Evolutionary conservation across 2,888 invertebrate genomes (phyloP), one percentile per base, ranked within the genome.

Genomic region (Macrosiphum euphorbiae): DNA sequence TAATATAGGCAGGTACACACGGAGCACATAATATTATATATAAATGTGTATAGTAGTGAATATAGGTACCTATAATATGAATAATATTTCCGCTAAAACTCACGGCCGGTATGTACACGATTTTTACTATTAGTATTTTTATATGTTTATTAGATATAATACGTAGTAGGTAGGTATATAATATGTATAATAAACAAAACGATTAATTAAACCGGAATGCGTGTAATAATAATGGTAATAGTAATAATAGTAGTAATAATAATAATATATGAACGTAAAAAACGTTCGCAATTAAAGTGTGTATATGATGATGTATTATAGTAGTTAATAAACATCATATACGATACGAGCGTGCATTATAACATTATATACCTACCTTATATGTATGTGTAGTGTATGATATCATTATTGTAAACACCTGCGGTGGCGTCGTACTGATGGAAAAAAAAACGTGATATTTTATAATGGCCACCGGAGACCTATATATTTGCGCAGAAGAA

Each of bases 391-490:
- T 1, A 35, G 35, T 35, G 67, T 78, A 78, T 78, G 78, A 78
- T 78, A 78, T 78, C 35, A 78, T 78, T 85, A 85, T 85, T 52
- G 52, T 61, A 89, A 89, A 47, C 61, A 89, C 58, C 89, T 89
- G 89, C 89, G 89, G 89, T 89, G 89, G 61, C 89, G 61, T 55
- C 28, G 26, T n/a, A 28, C 44, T 58, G 50, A 89, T 44, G 61
- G 10, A 16, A 61, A 44, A 88, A 28, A 89, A 44, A 61, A 89
- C 58, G 89, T 61, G 44, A 61, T 61, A 89, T 89, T 78, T 78
- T 41, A 78, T 89, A 61, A 89, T 44, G 58, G 58, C 61, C 61
- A 28, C 89, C 89, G 44, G 44, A 61, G 89, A 89, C 58, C 89
- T 89, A 89, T 78, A 35, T 78, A 78, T 89, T 89, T 28, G 44